A percentile compares a stretch with the other conserved stretches of the same genome.
Evolutionary conservation across 2,888 invertebrate genomes (phyloP).

Genomic region (Epirrhoe alternata): DNA sequence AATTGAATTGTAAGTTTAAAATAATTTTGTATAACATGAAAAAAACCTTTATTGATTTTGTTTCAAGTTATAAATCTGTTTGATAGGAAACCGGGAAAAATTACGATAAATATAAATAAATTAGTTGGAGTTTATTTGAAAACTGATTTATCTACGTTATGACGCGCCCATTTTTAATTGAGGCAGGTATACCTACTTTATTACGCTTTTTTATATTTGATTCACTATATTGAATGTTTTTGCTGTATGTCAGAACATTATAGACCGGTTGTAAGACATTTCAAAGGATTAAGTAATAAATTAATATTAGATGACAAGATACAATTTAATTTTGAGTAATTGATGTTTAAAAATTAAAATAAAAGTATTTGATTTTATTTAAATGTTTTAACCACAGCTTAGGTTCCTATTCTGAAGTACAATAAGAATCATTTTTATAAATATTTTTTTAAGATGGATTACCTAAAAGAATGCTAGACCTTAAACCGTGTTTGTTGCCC

Average conservation of each 20-base stretch:
- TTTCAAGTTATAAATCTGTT: too few species aligned
- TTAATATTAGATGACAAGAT: neutral
- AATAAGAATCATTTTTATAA: too few species aligned
- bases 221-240: constrained; percentile 9
- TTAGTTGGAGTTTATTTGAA: neutral
- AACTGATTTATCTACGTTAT: constrained; percentile 14
- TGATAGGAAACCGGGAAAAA: too few species aligned
- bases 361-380: neutral
- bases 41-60: too few species aligned
- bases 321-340: neutral
- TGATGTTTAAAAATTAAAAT: neutral
- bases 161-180: constrained; percentile 2
- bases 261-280: constrained; percentile 6
- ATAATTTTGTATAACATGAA: too few species aligned
- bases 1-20: too few species aligned
- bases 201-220: constrained; percentile 23
- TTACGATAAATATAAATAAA: neutral
- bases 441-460: too few species aligned
- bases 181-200: constrained; percentile 2
- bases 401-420: too few species aligned
- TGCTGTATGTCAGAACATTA: constrained; percentile 5
- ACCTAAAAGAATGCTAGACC: too few species aligned
- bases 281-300: constrained; percentile 19
- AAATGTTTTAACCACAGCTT: neutral
- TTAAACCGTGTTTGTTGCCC: too few species aligned